These are phyloP conservation scores for Thomomys bottae DNA, from an alignment of 2,113 vertebrate species.

Conservation along the genomic window DNA sequence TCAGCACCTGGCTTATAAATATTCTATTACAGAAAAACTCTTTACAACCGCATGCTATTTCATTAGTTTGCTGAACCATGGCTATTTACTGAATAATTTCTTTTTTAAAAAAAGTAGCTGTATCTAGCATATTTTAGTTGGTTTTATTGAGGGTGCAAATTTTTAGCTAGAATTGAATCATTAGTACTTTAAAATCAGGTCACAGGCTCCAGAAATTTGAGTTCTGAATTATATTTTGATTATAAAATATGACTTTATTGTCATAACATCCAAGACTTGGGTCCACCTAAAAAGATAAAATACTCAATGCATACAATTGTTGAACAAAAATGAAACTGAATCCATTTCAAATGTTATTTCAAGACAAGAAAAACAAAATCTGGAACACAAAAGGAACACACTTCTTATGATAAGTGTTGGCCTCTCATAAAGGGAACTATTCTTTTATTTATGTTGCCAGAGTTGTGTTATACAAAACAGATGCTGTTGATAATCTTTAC, in stretches of 20 bases:
- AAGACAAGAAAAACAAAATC: background rate
- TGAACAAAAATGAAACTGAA: background rate
- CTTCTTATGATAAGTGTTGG: background rate
- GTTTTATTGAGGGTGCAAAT: background rate
- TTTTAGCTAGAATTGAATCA: background rate
- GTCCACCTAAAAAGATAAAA: background rate
- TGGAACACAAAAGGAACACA: background rate
- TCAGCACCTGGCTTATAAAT: too few relatives aligned
- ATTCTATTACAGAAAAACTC: background rate
- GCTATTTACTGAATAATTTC: background rate
- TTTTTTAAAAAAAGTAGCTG: background rate
- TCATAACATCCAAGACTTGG: background rate
- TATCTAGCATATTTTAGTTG: background rate
- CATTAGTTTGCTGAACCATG: too few relatives aligned
- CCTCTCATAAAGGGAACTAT: background rate
- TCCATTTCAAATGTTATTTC: background rate
- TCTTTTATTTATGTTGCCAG: background rate
- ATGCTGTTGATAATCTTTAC: background rate
- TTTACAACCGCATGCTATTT: background rate
- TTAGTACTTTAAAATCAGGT: background rate
- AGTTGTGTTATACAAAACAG: background rate
- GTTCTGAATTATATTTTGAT: background rate
- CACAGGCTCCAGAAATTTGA: too few relatives aligned
- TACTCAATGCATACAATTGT: background rate
- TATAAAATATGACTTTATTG: background rate